Percentiles rank a stretch among this genome's conserved stretches.
These are phyloP conservation scores for Nannoperca australis DNA, from an alignment of 2,797 vertebrate genomes.

Conservation along the genomic window DNA sequence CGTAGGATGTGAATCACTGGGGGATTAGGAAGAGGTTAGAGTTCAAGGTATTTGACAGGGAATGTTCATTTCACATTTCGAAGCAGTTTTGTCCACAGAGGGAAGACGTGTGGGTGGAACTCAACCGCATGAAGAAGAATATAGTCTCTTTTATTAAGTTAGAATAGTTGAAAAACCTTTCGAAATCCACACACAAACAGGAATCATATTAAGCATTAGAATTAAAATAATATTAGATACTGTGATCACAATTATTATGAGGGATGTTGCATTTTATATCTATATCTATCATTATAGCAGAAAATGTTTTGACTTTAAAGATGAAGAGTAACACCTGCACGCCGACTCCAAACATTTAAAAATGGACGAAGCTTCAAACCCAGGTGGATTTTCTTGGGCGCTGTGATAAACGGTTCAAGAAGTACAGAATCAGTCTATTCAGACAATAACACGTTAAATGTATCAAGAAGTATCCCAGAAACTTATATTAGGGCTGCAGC, in stretches of 20 bases:
- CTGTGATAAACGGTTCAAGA: not conserved
- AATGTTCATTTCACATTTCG: conserved; percentile 22
- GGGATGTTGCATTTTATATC: not conserved
- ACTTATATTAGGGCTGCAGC: not conserved
- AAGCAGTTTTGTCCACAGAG: conserved; percentile 8
- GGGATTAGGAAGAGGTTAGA: conserved; percentile 62
- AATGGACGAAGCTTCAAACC: not conserved
- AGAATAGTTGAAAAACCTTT: not conserved
- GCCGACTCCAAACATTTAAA: not conserved
- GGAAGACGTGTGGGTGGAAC: conserved; percentile 5
- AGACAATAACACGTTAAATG: not conserved
- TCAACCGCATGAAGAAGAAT: not conserved
- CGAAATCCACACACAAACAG: conserved; percentile 1
- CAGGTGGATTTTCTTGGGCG: too few species aligned
- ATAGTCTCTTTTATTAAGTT: not conserved
- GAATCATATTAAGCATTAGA: not conserved
- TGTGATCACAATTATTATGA: not conserved
- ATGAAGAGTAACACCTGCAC: not conserved
- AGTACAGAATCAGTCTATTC: not conserved
- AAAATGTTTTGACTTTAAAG: not conserved
- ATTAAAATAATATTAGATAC: not conserved
- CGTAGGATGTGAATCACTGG: conserved; percentile 52
- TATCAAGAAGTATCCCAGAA: not conserved
- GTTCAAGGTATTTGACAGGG: conserved; percentile 30
- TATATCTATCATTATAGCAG: not conserved